Base-by-base conservation (phyloP, 1,140 invertebrate species). In the Drosophila sechellia region DNA sequence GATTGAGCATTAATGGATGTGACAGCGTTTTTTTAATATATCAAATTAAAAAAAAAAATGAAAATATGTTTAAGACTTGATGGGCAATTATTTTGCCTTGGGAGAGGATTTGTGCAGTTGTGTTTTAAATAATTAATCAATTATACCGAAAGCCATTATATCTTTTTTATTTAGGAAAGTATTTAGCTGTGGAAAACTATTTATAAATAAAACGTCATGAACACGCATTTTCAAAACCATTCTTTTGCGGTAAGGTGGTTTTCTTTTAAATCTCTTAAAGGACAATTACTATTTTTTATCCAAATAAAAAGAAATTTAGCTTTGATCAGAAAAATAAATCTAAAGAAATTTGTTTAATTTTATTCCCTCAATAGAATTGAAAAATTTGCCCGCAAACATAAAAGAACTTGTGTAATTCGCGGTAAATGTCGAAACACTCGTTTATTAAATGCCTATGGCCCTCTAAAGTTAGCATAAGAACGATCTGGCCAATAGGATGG, bases 1-100 rank as follows among this genome's bases (percentile, higher is more conserved):
- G 50, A 70, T 57, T 49, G 64, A 69, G 64, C 68, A 48, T 57
- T 40, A 70, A 69, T 70, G 66, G 40, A 70, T 48, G n/a, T 70
- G 68, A 70, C 68, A 70, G 65, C 13, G 15, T 17, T 49, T 25
- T 42, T 50, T 40, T 20, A 25, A 43, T 52, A 45, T 66, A 17
- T 43, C 64, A 42, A 52, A 65, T 65, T 68, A 46, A 35, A 64
- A 5, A 65, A 65, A 64, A 52, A 68, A 50, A 43, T 43, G 35
- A 48, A 40, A 58, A 61, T 61, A 27, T 58, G 58, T 12, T 61
- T 5, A 22, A 22, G 25, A 10, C 22, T 43, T 4, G 15, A 31
- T 27, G 6, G 11, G 22, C 10, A 39, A 39, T 15, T 31, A 57
- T 39, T 58, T 6, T 22, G 12, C 13, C 4, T n/a, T 11, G 3